phyloP scores from a whole-genome alignment of 2,113 vertebrate species.

The Rhombomys opimus region DNA sequence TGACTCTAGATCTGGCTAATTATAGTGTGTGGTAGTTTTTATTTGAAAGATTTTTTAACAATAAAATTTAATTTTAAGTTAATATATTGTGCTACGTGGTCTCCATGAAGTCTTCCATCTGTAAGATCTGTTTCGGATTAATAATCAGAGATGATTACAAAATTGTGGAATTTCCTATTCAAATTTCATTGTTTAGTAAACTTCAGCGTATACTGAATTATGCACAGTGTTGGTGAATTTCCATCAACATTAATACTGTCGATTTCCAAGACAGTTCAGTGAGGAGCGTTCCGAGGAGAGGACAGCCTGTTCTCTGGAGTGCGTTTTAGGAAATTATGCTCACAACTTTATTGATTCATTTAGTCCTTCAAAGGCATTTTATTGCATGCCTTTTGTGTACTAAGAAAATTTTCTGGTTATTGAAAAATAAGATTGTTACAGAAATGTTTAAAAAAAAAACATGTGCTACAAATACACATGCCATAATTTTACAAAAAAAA shows the following conservation, averaged over 20 bases:
- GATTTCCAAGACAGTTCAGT: background rate
- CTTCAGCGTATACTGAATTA: background rate
- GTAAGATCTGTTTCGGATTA: constrained; percentile 26
- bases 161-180: background rate
- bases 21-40: background rate
- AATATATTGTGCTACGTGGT: background rate
- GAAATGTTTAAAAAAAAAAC: background rate
- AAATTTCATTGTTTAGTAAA: constrained; percentile 52
- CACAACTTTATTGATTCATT: background rate
- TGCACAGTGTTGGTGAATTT: background rate
- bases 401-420: constrained; percentile 23
- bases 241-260: constrained; percentile 38
- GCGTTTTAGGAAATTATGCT: constrained; percentile 24
- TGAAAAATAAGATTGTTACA: constrained; percentile 16
- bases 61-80: background rate
- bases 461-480: background rate
- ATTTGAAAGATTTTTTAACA: too few relatives aligned
- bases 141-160: background rate
- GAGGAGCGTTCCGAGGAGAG: constrained; percentile 25
- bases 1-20: background rate
- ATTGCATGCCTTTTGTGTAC: background rate
- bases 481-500: background rate
- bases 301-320: constrained; percentile 1
- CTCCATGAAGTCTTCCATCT: background rate
- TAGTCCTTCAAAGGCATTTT: constrained; percentile 12